Base-by-base conservation (phyloP, 2,113 vertebrate species). In the Eleginops maclovinus region DNA sequence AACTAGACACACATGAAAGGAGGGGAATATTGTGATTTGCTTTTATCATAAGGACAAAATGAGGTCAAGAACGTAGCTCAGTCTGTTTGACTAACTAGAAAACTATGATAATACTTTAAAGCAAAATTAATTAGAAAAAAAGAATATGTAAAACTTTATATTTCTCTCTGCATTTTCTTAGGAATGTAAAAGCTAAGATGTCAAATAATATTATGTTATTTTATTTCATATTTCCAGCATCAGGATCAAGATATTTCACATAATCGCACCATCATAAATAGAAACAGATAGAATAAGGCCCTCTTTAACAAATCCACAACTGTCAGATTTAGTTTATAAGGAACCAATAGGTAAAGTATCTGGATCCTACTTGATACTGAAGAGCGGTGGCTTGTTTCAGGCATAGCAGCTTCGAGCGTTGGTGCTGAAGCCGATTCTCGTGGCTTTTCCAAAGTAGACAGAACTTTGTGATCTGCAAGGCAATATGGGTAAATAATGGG, bases 361-460 rank as follows among this genome's bases (percentile, higher is more conserved):
- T 81, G 70, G 69, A 72, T 88, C 96, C 94, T 98, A 99, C 98
- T 98, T 94, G 97, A 95, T 69, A 98, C 92, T 79, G 97, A 99
- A 84, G 97, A 97, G 84, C 97, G 97, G 79, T 97, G 97, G 79
- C 96, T 98, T 77, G 96, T 96, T 92, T 99, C 98, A 2, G 97
- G 97, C 62, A 96, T 87, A 77, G 94, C 95, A 76, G 96, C 97
- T 93, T 99, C 97, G 60, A 99, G 95, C 0, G 97, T 97, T 1
- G 98, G 97, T 60, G 97, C 98, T 76, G 98, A 99, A 4, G 97
- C 96, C 19, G 97, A 98, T 89, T 98, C 97, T 82, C 97, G 94
- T 31, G 98, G 96, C 93, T 97, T 98, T 94, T 99, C 97, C 94
- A 98, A 88, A 14, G 96, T 95, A 74, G 97, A 97, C 91, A 97